Percentiles rank a stretch among this genome's conserved stretches.
Evolutionary conservation across 2,113 vertebrate species (phyloP).

Genomic region (Okapia johnstoni): DNA sequence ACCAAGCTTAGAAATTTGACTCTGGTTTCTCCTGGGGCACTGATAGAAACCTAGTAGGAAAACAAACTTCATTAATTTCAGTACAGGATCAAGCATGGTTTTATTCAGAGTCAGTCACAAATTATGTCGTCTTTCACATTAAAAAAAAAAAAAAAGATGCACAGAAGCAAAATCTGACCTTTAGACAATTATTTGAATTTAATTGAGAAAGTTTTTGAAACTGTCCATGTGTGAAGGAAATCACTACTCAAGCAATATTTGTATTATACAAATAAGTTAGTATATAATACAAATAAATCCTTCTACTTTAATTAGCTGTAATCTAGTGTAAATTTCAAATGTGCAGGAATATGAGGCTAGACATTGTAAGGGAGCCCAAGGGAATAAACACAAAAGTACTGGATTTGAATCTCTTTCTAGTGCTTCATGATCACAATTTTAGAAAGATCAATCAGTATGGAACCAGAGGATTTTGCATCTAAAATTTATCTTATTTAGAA

Average conservation of each 20-base stretch:
- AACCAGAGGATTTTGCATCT: not conserved
- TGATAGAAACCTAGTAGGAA: constrained; percentile 47
- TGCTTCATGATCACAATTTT: not conserved
- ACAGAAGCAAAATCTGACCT: not conserved
- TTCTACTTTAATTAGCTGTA: not conserved
- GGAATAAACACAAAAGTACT: not conserved
- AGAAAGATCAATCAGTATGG: not conserved
- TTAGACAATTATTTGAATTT: not conserved
- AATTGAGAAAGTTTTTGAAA: not conserved
- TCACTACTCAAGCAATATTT: not conserved
- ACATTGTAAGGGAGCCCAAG: not conserved
- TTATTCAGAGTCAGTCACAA: constrained; percentile 30
- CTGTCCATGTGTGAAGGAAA: not conserved
- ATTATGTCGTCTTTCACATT: not conserved
- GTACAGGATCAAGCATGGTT: constrained; percentile 37
- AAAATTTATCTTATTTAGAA: not conserved
- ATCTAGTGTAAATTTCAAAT: not conserved
- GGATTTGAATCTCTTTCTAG: not conserved
- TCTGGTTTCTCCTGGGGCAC: not conserved
- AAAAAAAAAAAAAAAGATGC: not conserved
- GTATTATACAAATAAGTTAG: not conserved
- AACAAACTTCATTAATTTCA: constrained; percentile 56
- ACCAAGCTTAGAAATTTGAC: constrained; percentile 44
- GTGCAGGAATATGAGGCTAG: not conserved
- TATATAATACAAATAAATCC: not conserved